Base-by-base conservation (phyloP, 2,888 invertebrate species). In the Drosophila mercatorum region DNA sequence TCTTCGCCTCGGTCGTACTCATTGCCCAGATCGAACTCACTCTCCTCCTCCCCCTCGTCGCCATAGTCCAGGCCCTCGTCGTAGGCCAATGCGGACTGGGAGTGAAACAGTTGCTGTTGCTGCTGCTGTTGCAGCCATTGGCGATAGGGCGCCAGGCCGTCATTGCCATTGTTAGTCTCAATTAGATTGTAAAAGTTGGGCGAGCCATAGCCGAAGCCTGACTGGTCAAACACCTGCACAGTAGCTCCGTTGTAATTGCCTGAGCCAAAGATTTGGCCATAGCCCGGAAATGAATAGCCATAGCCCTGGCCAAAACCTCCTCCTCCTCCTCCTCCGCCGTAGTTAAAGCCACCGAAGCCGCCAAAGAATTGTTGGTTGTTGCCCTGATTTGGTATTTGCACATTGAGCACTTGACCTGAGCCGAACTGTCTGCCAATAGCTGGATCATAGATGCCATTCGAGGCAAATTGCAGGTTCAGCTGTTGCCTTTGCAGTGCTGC, bases 211-310 rank as follows among this genome's bases (percentile, higher is more conserved):
- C 52, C 44, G n/a, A 5, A 11, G 17, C 14, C 53, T 5, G 40
- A 41, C n/a, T 52, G 52, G 17, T 53, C 49, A 12, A 53, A 41
- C 47, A 65, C 38, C 49, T 70, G 65, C 1, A 72, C n/a, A 12
- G 40, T 46, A 2, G 60, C 60, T 5, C 44, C 40, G 12, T 38
- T 40, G 8, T 62, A 65, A 38, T 52, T 47, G 28, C 22, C 41
- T 17, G 49, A 31, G 14, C 51, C 56, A 38, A 56, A 63, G 44
- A 63, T 22, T 38, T 49, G 55, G 4, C 44, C n/a, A 59, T 68
- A 71, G 17, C 51, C 34, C 5, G 59, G 34, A 22, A 36, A 51
- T 4, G 12, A 34, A 17, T 44, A 63, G 17, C 38, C 58, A 11
- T 57, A 68, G 36, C 51, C 40, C 4, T 36, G 28, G 0, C 52